Base-by-base conservation (phyloP, 1,140 invertebrate species). In the Diachasma alloeum region DNA sequence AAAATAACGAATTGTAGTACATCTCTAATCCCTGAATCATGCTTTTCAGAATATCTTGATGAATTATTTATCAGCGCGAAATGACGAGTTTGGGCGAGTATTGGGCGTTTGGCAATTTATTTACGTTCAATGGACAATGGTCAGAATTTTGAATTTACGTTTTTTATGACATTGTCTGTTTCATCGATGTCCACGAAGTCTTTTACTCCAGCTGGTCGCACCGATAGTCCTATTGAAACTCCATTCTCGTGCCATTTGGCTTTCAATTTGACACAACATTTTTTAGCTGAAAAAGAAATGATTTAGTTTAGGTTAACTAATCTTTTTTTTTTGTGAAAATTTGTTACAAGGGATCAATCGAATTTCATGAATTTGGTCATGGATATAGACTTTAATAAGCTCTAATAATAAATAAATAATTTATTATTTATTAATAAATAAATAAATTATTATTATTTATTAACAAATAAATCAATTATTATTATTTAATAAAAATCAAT, bases 111-210 rank as follows among this genome's bases (percentile, higher is more conserved):
- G 9, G 1, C 0, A 10, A 53, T 53, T 53, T 53, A 53, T 53
- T 53, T 13, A 13, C 39, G 13, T 4, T 13, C 4, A 63, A 26
- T 24, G 15, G 3, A 39, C 36, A 15, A 39, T 39, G 0, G 70
- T 81, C 74, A 86, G 53, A 86, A 85, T n/a, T 9, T 46, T 19
- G 77, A 75, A 78, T 81, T 85, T 0, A 82, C 70, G 72, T 87
- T 87, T 80, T 86, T 88, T n/a, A 85, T 79, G 0, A 87, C 66
- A 72, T 82, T 84, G 37, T 88, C 86, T 6, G 77, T 75, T 42
- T 87, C 85, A 8, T 72, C 76, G 56, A 90, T 85, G 26, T 90
- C 89, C 10, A 86, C 79, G 70, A 87, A 90, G 24, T 89, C 82
- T 69, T 88, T 87, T 3, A 83, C 82, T n/a, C 86, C 88, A 36